Conservation (phyloP, 23 tunicate species). For the Oikopleura dioica region DNA sequence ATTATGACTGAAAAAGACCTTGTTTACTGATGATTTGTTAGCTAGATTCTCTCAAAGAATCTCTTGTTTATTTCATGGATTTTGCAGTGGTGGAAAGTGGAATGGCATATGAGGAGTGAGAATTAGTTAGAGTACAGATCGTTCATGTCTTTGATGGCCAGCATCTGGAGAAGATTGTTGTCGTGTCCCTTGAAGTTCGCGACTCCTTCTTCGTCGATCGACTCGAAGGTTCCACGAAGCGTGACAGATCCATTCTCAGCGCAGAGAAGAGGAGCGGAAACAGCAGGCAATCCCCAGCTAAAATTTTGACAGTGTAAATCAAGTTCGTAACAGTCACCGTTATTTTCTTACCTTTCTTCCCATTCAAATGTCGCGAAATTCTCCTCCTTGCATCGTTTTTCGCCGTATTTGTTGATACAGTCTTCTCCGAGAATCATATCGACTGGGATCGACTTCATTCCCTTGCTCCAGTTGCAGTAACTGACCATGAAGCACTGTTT, state of each 20-base stretch:
- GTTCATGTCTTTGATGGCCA: no score
- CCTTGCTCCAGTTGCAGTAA: not conserved
- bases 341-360: no score
- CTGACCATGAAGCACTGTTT: not conserved
- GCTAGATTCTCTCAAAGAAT: no score
- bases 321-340: no score
- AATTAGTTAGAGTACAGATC: no score
- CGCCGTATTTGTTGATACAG: not conserved
- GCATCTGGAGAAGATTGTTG: not conserved
- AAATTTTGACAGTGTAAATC: not conserved
- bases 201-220: not conserved
- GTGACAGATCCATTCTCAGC: not conserved
- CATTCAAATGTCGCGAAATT: not conserved
- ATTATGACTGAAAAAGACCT: no score
- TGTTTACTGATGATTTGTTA: no score
- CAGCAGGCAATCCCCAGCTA: not conserved
- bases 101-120: no score
- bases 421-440: not conserved
- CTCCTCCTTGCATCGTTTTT: not conserved
- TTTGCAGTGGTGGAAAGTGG: no score
- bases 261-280: not conserved
- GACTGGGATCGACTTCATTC: not conserved
- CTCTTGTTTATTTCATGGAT: no score
- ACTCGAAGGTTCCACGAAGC: not conserved
- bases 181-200: not conserved